Evolutionary conservation across 1,140 invertebrate species (phyloP).

Genomic region (Araneus ventricosus): DNA sequence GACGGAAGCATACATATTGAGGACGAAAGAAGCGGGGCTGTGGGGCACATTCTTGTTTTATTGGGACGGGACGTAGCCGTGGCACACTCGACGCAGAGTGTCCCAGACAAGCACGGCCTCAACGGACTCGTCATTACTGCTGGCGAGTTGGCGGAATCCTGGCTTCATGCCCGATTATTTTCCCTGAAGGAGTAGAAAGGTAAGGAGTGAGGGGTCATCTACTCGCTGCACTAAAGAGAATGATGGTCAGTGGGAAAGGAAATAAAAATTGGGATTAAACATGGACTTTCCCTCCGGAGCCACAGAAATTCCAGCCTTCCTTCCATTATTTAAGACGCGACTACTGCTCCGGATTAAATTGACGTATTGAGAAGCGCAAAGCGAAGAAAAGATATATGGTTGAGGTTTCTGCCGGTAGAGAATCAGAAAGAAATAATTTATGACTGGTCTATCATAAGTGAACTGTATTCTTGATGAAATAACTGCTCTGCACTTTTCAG

Average conservation of each 20-base stretch:
- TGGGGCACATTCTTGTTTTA: slow-evolving; percentile 68
- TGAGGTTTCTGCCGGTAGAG: too few relatives aligned
- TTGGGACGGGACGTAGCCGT: slow-evolving; percentile 55
- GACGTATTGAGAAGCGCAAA: too few relatives aligned
- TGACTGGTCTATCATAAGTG: too few relatives aligned
- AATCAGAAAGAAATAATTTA: too few relatives aligned
- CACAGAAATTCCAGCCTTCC: neutral
- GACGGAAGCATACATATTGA: slow-evolving; percentile 61
- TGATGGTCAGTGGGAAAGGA: neutral
- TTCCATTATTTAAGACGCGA: too few relatives aligned
- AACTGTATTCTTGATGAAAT: too few relatives aligned
- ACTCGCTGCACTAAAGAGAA: neutral
- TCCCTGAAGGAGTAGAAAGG: slow-evolving; percentile 51
- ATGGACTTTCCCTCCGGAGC: neutral
- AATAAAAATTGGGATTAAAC: neutral
- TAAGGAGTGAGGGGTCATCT: slow-evolving; percentile 7
- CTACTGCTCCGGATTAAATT: too few relatives aligned
- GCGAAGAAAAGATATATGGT: too few relatives aligned
- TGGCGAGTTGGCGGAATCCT: slow-evolving; percentile 69
- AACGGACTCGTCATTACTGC: slow-evolving; percentile 72
- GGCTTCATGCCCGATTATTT: slow-evolving; percentile 70
- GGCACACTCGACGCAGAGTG: slow-evolving; percentile 43
- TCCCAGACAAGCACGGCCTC: slow-evolving; percentile 55
- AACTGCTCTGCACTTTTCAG: too few relatives aligned
- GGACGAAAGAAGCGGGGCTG: slow-evolving; percentile 45